Percentiles rank a stretch among this genome's conserved stretches.
Conservation (phyloP, 1,140 invertebrate genomes). For the Drosophila yakuba region DNA sequence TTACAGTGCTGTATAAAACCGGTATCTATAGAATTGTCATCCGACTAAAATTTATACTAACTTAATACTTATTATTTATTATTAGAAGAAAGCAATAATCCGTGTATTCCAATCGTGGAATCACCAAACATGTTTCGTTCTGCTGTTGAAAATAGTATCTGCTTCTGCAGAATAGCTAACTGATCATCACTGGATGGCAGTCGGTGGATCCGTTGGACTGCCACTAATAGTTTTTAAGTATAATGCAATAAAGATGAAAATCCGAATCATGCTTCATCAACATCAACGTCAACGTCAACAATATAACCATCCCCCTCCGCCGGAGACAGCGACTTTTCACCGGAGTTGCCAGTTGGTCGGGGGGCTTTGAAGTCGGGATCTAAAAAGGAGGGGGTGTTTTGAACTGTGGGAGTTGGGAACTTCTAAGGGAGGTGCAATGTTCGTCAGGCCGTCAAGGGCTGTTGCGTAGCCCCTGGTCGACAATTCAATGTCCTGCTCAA, state of each 20-base stretch:
- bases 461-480: conserved; percentile 65
- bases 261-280: conserved; percentile 83
- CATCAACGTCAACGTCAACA: conserved; percentile 83
- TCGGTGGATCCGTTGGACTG: conserved; percentile 12
- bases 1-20: not conserved
- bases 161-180: not conserved
- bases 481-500: conserved; percentile 82
- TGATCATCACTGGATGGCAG: not conserved
- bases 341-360: conserved; percentile 16
- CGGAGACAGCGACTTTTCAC: conserved; percentile 36
- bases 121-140: too few relatives aligned
- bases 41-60: too few relatives aligned
- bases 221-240: conserved; percentile 82
- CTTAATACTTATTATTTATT: too few relatives aligned
- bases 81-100: too few relatives aligned
- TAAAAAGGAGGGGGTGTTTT: not conserved
- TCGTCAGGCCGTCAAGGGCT: conserved; percentile 60
- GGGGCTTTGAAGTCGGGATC: not conserved
- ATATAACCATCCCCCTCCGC: conserved; percentile 73
- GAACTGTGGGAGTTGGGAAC: not conserved
- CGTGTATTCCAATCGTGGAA: too few relatives aligned
- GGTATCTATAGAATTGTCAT: too few relatives aligned
- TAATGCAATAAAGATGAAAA: conserved; percentile 84
- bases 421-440: conserved; percentile 5
- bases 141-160: not conserved